phyloP scores from a whole-genome alignment of 2,797 vertebrate species.

The Chiroxiphia lanceolata region DNA sequence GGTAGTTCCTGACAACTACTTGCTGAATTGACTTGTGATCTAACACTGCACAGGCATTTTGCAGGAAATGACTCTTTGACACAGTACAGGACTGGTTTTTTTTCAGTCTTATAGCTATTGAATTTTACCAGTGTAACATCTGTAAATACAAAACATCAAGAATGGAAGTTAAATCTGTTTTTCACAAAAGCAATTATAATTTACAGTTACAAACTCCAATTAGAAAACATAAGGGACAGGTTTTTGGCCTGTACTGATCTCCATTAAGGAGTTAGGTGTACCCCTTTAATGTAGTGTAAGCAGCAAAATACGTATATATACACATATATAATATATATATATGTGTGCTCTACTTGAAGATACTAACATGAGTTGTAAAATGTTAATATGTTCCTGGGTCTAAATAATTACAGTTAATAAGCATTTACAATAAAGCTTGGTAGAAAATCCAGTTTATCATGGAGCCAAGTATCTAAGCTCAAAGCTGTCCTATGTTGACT shows the following conservation, averaged over 20 bases:
- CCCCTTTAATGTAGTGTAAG: slow-evolving; percentile 72
- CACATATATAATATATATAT: neutral
- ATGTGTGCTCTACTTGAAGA: slow-evolving; percentile 10
- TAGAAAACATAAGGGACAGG: slow-evolving; percentile 62
- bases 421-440: slow-evolving; percentile 60
- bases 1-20: slow-evolving; percentile 39
- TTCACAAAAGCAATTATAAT: slow-evolving; percentile 58
- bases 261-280: slow-evolving; percentile 42
- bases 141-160: slow-evolving; percentile 71
- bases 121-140: slow-evolving; percentile 50
- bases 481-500: neutral
- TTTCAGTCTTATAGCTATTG: slow-evolving; percentile 4
- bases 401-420: slow-evolving; percentile 50
- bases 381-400: slow-evolving; percentile 42
- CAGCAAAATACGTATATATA: slow-evolving; percentile 10
- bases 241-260: slow-evolving; percentile 54
- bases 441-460: slow-evolving; percentile 65
- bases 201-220: slow-evolving; percentile 67
- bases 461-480: slow-evolving; percentile 18
- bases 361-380: neutral
- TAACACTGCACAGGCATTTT: slow-evolving; percentile 42
- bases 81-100: neutral
- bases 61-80: slow-evolving; percentile 31
- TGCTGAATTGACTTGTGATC: slow-evolving; percentile 1
- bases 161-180: slow-evolving; percentile 52